Percentiles rank a stretch among this genome's conserved stretches.
Evolutionary conservation across 2,113 vertebrate genomes (phyloP).

Genomic region (Grammomys dolichurus): DNA sequence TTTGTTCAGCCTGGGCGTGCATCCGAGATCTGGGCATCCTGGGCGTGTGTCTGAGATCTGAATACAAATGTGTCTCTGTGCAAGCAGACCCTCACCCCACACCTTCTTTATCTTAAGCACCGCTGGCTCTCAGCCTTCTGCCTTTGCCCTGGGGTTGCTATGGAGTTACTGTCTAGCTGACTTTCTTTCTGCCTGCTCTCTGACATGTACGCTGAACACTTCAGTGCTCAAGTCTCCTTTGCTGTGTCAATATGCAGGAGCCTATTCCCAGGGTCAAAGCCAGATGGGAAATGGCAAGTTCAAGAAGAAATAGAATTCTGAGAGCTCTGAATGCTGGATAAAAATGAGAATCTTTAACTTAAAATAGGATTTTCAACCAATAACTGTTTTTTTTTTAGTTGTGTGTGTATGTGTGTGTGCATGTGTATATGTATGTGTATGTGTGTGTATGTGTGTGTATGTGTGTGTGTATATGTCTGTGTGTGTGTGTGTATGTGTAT

Average conservation of each 20-base stretch:
- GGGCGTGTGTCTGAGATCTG: not conserved
- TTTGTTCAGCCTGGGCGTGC: not conserved
- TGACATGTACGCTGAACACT: not conserved
- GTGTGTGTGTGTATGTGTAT: no score
- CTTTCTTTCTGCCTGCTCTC: not conserved
- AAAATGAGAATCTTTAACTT: not conserved
- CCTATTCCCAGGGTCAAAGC: not conserved
- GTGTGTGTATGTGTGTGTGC: no score
- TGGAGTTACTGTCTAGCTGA: not conserved
- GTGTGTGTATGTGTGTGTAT: no score
- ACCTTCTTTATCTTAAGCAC: no score
- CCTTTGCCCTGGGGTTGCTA: no score
- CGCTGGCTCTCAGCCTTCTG: no score
- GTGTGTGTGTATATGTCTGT: no score
- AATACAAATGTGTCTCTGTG: no score
- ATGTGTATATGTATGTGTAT: no score
- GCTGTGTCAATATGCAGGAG: rapidly evolving
- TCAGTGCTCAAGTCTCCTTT: not conserved
- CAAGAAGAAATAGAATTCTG: not conserved
- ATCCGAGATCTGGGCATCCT: not conserved
- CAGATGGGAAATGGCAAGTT: not conserved
- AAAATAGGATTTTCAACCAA: not conserved
- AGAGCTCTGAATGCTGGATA: not conserved
- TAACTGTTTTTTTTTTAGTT: not conserved
- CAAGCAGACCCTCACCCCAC: not conserved